Evolutionary conservation across 2,797 vertebrate genomes (phyloP).

Genomic region (Vireo griseus): DNA sequence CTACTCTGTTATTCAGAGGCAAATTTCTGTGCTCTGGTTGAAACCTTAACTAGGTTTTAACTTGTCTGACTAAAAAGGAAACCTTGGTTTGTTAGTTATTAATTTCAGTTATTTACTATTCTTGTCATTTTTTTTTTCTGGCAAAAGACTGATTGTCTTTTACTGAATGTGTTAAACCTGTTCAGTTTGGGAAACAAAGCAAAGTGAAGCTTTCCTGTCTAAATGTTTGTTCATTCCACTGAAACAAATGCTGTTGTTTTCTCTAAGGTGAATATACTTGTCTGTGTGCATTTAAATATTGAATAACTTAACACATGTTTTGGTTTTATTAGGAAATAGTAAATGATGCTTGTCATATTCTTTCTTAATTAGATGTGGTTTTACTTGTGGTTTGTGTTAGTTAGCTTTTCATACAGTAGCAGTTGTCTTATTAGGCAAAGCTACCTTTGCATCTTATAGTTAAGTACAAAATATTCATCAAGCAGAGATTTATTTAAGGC

Average conservation of each 20-base stretch:
- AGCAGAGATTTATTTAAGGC: background rate
- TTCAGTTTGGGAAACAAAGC: background rate
- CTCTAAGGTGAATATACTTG: background rate
- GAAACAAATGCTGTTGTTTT: constrained; percentile 7
- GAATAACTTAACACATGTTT: background rate
- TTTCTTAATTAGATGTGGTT: background rate
- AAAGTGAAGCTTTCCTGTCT: background rate
- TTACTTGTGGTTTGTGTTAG: background rate
- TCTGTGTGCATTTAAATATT: background rate
- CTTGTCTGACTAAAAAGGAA: background rate
- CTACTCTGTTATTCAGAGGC: background rate
- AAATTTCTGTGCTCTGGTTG: background rate
- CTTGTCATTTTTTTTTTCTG: background rate
- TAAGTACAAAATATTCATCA: background rate
- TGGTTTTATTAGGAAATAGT: constrained; percentile 1
- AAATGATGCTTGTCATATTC: background rate
- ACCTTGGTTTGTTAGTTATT: background rate
- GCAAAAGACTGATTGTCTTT: background rate
- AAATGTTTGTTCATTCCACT: constrained; percentile 14
- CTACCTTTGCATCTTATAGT: background rate
- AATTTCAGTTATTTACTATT: background rate
- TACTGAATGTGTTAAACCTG: background rate
- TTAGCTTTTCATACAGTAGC: background rate
- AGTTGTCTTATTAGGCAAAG: background rate
- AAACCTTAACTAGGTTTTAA: background rate